Base-by-base conservation (phyloP, 2,113 vertebrate genomes). In the Microcebus murinus region DNA sequence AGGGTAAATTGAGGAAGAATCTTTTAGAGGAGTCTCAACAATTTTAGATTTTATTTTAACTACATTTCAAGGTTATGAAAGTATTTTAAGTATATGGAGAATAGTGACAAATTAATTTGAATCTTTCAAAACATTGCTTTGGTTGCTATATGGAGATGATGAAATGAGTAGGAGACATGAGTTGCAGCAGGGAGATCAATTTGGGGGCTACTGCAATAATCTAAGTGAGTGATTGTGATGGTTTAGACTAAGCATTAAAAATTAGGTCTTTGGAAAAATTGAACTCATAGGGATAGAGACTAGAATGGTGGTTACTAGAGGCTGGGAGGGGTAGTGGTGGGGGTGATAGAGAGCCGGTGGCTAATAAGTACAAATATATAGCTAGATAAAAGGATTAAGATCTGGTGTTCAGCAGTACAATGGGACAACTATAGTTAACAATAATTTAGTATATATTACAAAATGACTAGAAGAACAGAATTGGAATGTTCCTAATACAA, bases 31-130 rank as follows among this genome's bases (percentile, higher is more conserved):
- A 85, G 8, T 21, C 10, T 84, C 42, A 92, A 1, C 8, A 95
- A 87, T 76, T 61, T 13, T 6, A 8, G 39, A 39, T 68, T 85
- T 95, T 89, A 61, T 76, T 90, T 90, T 88, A 88, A 81, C 8
- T 73, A 36, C 0, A 27, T 74, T 71, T 7, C 1, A 92, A 88
- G 3, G 8, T 70, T 18, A 39, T 77, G 15, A 61, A 82, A 76
- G 31, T 71, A 76, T 48, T 76, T 84, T 77, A 94, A 68, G 3
- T 68, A 18, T 18, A 13, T 71, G 8, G 20, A 55, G 6, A 1
- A 23, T 92, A 25, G 6, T 50, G 45, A 63, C 48, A 73, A 90
- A 83, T 94, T 86, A 86, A 93, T 73, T 29, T 67, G 52, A 68
- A 67, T 80, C 5, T 89, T 87, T 96, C 25, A 20, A 79, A 80